Percentiles rank a stretch among this genome's conserved stretches.
Conservation (phyloP, 2,113 vertebrate species). For the Circaetus gallicus region DNA sequence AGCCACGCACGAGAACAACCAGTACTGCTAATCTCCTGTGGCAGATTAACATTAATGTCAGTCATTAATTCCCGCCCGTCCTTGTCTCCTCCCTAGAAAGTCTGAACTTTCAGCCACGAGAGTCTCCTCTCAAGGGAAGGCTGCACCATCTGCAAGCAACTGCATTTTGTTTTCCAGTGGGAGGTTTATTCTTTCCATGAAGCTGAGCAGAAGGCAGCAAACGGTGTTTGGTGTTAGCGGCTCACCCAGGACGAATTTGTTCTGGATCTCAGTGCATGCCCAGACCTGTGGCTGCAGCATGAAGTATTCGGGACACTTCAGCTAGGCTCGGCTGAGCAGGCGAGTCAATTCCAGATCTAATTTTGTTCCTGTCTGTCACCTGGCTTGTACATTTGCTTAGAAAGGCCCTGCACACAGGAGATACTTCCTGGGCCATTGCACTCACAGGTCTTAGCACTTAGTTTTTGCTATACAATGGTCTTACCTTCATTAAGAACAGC, state of each 20-base stretch:
- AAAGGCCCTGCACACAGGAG: not conserved
- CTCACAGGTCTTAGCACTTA: not conserved
- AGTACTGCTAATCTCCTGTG: not conserved
- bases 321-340: not conserved
- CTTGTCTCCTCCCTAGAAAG: not conserved
- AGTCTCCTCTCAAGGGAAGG: no score
- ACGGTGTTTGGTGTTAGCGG: no score
- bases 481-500: constrained; percentile 70
- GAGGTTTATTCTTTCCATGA: no score
- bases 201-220: no score
- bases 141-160: no score
- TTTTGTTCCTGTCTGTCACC: not conserved
- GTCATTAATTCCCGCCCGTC: not conserved
- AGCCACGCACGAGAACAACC: fast-evolving
- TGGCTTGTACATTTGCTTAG: not conserved
- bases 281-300: not conserved
- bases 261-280: no score
- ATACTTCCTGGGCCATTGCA: not conserved
- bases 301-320: not conserved
- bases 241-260: no score
- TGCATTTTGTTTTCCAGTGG: no score
- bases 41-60: not conserved
- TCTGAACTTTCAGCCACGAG: no score
- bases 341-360: not conserved
- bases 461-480: not conserved